phyloP scores from a whole-genome alignment of 2,113 vertebrate species.

The Ramphastos sulfuratus region DNA sequence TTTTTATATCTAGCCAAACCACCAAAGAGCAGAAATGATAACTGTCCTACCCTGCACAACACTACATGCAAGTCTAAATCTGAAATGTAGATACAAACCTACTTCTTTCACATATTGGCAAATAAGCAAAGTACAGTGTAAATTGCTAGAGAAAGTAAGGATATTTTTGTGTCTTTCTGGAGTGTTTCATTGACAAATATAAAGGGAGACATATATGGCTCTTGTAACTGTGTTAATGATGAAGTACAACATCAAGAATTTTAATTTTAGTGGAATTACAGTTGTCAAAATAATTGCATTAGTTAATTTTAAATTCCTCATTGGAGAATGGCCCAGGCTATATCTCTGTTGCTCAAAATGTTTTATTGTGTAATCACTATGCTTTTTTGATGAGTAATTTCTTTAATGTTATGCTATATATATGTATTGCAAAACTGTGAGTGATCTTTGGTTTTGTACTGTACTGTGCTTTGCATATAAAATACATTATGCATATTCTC shows the following conservation, averaged over 20 bases:
- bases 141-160: constrained; percentile 3
- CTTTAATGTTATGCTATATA: constrained; percentile 68
- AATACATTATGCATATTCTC: constrained; percentile 37
- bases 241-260: constrained; percentile 57
- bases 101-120: background rate
- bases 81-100: background rate
- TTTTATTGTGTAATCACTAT: constrained; percentile 58
- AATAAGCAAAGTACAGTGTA: background rate
- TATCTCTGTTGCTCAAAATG: constrained; percentile 66
- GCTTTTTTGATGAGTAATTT: constrained; percentile 68
- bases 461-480: constrained; percentile 50
- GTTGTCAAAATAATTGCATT: constrained; percentile 70
- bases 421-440: constrained; percentile 57
- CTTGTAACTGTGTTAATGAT: constrained; percentile 48
- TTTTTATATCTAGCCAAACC: background rate
- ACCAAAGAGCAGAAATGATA: background rate
- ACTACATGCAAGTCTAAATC: background rate
- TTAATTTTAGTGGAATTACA: constrained; percentile 68
- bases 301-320: constrained; percentile 70
- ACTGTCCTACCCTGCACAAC: background rate
- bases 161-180: constrained; percentile 10
- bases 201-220: constrained; percentile 22
- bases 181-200: constrained; percentile 50
- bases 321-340: constrained; percentile 53
- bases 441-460: constrained; percentile 46